Percentiles rank a stretch among this genome's conserved stretches.
Conservation (phyloP, 2,797 vertebrate genomes). For the Bovichtus diacanthus region DNA sequence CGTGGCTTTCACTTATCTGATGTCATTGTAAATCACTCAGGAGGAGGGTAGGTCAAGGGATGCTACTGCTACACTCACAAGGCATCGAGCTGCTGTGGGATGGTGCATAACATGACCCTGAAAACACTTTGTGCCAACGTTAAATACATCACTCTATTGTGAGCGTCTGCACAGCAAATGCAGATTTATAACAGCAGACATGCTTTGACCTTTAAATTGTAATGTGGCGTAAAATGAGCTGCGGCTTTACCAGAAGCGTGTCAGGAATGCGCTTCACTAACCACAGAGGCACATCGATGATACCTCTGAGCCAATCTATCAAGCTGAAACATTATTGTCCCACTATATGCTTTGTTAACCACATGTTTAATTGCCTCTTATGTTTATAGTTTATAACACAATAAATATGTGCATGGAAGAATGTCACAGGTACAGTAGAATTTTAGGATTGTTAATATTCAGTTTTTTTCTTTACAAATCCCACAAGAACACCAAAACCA, state of each 20-base stretch:
- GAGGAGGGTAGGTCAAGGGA: slow-evolving; percentile 61
- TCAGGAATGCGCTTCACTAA: slow-evolving; percentile 42
- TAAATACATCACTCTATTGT: slow-evolving; percentile 31
- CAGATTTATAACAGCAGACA: slow-evolving; percentile 38
- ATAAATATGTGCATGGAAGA: neutral
- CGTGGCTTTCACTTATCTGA: slow-evolving; percentile 71
- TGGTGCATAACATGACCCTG: slow-evolving; percentile 45
- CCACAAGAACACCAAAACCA: neutral
- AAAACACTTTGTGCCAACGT: slow-evolving; percentile 36
- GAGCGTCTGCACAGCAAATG: slow-evolving; percentile 31
- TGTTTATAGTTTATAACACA: neutral
- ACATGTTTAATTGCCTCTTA: slow-evolving; percentile 32
- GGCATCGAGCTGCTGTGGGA: slow-evolving; percentile 14
- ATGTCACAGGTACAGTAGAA: neutral
- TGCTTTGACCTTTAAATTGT: slow-evolving; percentile 70
- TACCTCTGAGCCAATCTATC: slow-evolving; percentile 23
- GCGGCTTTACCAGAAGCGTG: slow-evolving; percentile 53
- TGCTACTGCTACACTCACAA: slow-evolving; percentile 24
- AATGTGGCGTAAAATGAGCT: slow-evolving; percentile 69
- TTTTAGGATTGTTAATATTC: neutral
- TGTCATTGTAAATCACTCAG: slow-evolving; percentile 79
- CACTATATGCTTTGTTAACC: slow-evolving; percentile 31
- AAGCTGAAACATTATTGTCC: slow-evolving; percentile 26
- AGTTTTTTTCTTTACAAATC: slow-evolving; percentile 5
- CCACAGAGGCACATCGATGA: slow-evolving; percentile 41